phyloP scores from a whole-genome alignment of 1,140 invertebrate species.

The Drosophila trapezifrons region DNA sequence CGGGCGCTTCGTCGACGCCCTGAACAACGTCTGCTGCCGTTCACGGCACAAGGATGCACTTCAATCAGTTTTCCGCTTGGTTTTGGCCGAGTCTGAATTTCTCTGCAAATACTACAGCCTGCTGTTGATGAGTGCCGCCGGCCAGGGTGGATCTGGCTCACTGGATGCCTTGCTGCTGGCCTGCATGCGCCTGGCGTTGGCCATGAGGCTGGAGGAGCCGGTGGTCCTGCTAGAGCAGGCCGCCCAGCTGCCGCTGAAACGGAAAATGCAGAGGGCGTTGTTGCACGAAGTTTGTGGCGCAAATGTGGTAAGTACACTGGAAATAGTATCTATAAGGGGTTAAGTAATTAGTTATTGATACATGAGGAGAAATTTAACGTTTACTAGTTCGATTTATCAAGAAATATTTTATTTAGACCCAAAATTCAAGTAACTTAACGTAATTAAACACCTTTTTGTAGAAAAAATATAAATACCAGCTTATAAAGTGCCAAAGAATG shows the following conservation, averaged over 20 bases:
- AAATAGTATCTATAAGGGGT: neutral
- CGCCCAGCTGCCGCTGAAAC: constrained; percentile 57
- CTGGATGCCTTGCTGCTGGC: constrained; percentile 62
- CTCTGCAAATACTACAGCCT: constrained; percentile 81
- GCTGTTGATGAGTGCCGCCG: constrained; percentile 63
- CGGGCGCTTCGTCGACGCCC: constrained; percentile 71
- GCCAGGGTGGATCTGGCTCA: constrained; percentile 30
- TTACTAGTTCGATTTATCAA: neutral
- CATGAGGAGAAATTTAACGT: neutral
- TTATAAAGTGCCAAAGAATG: neutral
- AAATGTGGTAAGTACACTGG: constrained; percentile 55
- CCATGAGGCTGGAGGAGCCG: constrained; percentile 73
- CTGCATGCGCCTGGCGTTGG: constrained; percentile 63
- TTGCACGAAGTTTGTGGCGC: constrained; percentile 63
- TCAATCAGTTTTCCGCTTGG: constrained; percentile 81
- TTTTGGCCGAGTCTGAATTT: constrained; percentile 78
- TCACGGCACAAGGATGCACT: constrained; percentile 77
- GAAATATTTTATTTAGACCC: no score
- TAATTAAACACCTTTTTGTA: no score
- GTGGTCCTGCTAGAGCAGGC: constrained; percentile 61
- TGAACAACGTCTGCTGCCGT: constrained; percentile 76
- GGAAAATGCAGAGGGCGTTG: constrained; percentile 58
- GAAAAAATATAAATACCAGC: no score
- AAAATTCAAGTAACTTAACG: no score
- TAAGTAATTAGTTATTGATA: neutral